Evolutionary conservation across 2,888 invertebrate species (phyloP), one percentile per base, ranked within the genome.

Genomic region (Trichogramma evanescens): DNA sequence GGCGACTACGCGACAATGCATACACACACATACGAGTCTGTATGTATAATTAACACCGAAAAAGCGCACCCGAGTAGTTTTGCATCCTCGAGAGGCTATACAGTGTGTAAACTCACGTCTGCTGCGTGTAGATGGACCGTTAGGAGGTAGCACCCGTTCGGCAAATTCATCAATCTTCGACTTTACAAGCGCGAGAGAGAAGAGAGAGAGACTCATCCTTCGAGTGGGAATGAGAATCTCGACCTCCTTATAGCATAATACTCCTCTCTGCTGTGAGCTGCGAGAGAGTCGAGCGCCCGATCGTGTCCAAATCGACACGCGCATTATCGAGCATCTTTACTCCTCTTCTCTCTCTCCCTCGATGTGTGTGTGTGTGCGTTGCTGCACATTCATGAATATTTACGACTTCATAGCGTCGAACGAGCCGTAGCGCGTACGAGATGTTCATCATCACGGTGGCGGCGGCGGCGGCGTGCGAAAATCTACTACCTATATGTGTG

Each of bases 291-390:
- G 7, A 56, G 43, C 10, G 26, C 26, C 26, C 26, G 56, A 56
- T 56, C 56, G 56, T 56, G 50, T 56, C 56, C 50, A 44, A 56
- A 56, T 56, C 49, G 56, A 26, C 26, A 44, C 41, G 56, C 49
- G 8, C 42, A 55, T 55, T 48, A 55, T 55, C 55, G 55, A 13
- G 41, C 41, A 55, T 55, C 56, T 50, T 10, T 42, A 40, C 50
- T 45, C 44, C n/a, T 49, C 49, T n/a, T 49, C 49, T 13, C 26
- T 49, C 1, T 7, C 48, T n/a, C 48, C 1, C 7, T 48, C 13
- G 1, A 13, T 13, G 10, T 48, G 48, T 7, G 10, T 48, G 48
- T 7, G 48, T 10, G 10, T 26, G 7, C 48, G 10, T 10, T 8
- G 50, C 8, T 40, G 26, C 13, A 6, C 26, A 13, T 48, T 48